phyloP scores from a whole-genome alignment of 2,797 vertebrate genomes.

The Pangasius djambal region DNA sequence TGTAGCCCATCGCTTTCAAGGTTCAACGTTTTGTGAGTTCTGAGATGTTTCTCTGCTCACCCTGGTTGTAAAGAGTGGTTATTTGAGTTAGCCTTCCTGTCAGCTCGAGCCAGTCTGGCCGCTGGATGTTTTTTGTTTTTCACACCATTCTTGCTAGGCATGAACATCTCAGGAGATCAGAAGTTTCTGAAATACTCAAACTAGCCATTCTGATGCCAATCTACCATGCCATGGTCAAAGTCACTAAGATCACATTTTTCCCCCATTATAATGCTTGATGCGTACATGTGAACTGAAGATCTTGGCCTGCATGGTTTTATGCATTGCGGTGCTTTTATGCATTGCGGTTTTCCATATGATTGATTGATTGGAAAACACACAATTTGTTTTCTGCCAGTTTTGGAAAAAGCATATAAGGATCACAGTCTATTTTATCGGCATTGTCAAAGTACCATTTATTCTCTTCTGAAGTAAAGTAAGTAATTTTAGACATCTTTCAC shows the following conservation, averaged over 20 bases:
- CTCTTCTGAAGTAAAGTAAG: not conserved
- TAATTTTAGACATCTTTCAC: not conserved
- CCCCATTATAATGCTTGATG: not conserved
- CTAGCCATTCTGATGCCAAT: not conserved
- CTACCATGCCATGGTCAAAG: not conserved
- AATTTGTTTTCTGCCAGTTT: not conserved
- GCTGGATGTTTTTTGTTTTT: not conserved
- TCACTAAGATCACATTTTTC: not conserved
- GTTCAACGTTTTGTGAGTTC: not conserved
- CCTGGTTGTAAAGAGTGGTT: not conserved
- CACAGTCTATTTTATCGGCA: not conserved
- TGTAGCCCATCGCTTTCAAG: not conserved
- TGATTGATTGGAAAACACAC: not conserved
- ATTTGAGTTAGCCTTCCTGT: not conserved
- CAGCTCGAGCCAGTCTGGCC: not conserved
- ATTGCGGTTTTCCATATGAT: not conserved
- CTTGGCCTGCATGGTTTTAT: not conserved
- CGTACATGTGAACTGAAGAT: not conserved
- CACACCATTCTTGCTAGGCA: not conserved
- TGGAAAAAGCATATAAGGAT: not conserved
- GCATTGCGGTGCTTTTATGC: not conserved
- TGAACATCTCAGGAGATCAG: not conserved
- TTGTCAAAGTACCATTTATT: slow-evolving; percentile 9
- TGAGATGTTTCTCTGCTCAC: not conserved
- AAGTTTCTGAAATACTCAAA: not conserved